Percentiles rank a stretch among this genome's conserved stretches.
phyloP scores from a whole-genome alignment of 1,140 invertebrate species.

The Drosophila virilis region DNA sequence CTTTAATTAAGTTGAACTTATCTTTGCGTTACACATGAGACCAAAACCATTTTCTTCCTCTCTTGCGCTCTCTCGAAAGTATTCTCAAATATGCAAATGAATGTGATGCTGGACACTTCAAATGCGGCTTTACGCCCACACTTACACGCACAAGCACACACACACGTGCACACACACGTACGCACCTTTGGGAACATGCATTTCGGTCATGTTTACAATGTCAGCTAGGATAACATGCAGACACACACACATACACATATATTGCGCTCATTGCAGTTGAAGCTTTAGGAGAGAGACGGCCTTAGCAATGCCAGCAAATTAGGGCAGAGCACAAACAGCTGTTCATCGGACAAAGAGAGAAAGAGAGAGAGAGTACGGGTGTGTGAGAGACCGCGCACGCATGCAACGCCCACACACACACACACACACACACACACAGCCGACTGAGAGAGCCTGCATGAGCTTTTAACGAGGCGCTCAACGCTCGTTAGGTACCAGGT shows the following conservation, averaged over 20 bases:
- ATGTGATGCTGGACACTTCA: slow-evolving; percentile 67
- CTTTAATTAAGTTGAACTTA: slow-evolving; percentile 81
- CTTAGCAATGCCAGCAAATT: slow-evolving; percentile 71
- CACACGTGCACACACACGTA: slow-evolving; percentile 24
- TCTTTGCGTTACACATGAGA: slow-evolving; percentile 78
- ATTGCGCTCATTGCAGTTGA: slow-evolving; percentile 44
- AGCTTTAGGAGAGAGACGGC: slow-evolving; percentile 41
- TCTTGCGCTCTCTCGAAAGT: slow-evolving; percentile 45
- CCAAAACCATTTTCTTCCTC: slow-evolving; percentile 21
- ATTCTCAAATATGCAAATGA: slow-evolving; percentile 79
- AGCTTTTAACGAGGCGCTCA: slow-evolving; percentile 35
- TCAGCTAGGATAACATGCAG: slow-evolving; percentile 75
- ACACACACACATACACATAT: slow-evolving; percentile 23
- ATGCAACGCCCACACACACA: slow-evolving; percentile 46
- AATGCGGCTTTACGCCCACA: slow-evolving; percentile 71
- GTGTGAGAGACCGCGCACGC: slow-evolving; percentile 18
- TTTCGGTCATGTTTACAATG: slow-evolving; percentile 81
- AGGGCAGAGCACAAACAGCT: slow-evolving; percentile 64
- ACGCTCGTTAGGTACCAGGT: slow-evolving; percentile 31
- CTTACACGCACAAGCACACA: slow-evolving; percentile 16
- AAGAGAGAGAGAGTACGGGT: slow-evolving; percentile 18
- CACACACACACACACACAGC: slow-evolving; percentile 38
- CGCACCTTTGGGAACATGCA: slow-evolving; percentile 73
- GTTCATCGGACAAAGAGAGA: slow-evolving; percentile 33
- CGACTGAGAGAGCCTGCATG: slow-evolving; percentile 11